phyloP scores from a whole-genome alignment of 2,888 invertebrate species.

The Leptodirus hochenwartii region DNA sequence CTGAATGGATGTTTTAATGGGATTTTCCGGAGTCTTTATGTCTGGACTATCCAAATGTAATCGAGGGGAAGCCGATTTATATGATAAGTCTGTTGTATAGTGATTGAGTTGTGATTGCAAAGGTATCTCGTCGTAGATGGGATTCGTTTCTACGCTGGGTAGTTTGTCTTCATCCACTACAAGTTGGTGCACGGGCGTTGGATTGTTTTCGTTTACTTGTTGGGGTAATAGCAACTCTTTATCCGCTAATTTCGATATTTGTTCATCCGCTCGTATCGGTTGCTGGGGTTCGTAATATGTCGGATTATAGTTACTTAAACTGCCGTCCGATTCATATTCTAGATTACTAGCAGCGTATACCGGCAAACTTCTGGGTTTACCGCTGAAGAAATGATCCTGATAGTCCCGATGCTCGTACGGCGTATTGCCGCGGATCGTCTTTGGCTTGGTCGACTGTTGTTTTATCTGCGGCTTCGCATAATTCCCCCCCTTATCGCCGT shows the following conservation, averaged over 20 bases:
- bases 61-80: neutral
- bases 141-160: constrained; percentile 15
- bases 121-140: constrained; percentile 17
- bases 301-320: constrained; percentile 14
- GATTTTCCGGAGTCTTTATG: constrained; percentile 6
- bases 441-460: constrained; percentile 21
- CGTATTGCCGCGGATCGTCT: constrained; percentile 23
- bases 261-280: constrained; percentile 8
- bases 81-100: constrained; percentile 3
- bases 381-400: constrained; percentile 14
- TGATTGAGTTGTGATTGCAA: constrained; percentile 7
- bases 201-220: constrained; percentile 2
- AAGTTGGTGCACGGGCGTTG: neutral
- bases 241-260: constrained; percentile 6
- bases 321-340: constrained; percentile 16
- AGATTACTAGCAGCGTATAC: constrained; percentile 12
- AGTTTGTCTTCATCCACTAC: constrained; percentile 1
- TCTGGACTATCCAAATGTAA: neutral
- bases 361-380: constrained; percentile 17
- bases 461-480: constrained; percentile 16
- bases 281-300: constrained; percentile 14
- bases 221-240: constrained; percentile 4
- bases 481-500: constrained; percentile 13
- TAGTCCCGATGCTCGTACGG: constrained; percentile 16
- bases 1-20: constrained; percentile 17